phyloP scores from a whole-genome alignment of 1,140 invertebrate genomes.

The Piezodorus guildinii region DNA sequence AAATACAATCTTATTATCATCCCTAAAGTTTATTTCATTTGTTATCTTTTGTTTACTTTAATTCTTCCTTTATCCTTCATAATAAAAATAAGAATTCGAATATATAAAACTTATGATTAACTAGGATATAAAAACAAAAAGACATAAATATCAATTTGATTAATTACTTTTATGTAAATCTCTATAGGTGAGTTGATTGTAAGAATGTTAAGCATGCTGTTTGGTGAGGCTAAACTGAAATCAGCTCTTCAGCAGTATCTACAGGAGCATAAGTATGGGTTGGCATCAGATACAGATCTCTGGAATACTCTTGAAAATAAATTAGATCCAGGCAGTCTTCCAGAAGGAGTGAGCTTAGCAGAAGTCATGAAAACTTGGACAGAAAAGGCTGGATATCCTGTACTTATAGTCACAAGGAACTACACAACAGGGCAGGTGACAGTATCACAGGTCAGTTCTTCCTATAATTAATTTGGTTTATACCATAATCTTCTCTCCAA shows the following conservation, averaged over 20 bases:
- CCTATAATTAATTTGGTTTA: no score
- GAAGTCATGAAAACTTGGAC: conserved; percentile 55
- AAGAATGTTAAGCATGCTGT: conserved; percentile 66
- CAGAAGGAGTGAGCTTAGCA: conserved; percentile 29
- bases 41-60: no score
- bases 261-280: conserved; percentile 29
- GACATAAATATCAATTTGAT: neutral
- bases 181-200: conserved; percentile 53
- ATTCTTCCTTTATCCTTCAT: no score
- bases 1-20: no score
- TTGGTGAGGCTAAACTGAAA: conserved; percentile 56
- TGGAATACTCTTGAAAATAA: conserved; percentile 33
- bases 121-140: no score
- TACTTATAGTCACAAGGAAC: conserved; percentile 48
- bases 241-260: conserved; percentile 50
- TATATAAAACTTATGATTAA: no score
- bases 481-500: no score
- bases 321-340: conserved; percentile 33
- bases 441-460: conserved; percentile 41
- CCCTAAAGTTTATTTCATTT: no score
- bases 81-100: no score
- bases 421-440: conserved; percentile 36
- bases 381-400: conserved; percentile 58
- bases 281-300: conserved; percentile 21
- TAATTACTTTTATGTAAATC: neutral